Percentiles rank a stretch among this genome's conserved stretches.
These are phyloP conservation scores for Sinella curviseta DNA, from an alignment of 1,140 invertebrate genomes.

Conservation along the genomic window DNA sequence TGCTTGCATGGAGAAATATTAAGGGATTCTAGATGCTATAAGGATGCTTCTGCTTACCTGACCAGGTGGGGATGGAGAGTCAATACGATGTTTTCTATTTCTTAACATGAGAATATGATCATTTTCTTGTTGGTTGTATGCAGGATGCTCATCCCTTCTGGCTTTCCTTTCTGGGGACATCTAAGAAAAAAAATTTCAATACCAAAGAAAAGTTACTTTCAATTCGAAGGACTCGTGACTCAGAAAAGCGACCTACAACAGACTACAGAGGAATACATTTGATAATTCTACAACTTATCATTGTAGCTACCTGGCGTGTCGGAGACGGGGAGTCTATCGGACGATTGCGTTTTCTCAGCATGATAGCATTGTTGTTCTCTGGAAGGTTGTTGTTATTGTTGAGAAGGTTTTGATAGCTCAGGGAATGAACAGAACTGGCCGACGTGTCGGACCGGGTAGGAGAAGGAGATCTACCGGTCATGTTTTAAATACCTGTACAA, in stretches of 20 bases:
- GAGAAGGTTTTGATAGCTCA: background rate
- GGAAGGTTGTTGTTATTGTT: conserved; percentile 1
- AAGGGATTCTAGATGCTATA: background rate
- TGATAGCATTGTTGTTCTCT: background rate
- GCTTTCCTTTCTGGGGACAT: background rate
- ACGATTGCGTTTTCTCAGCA: background rate
- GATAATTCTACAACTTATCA: no score
- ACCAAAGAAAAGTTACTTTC: no score
- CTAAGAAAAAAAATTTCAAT: no score
- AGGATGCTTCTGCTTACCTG: no score
- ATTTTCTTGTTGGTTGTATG: background rate
- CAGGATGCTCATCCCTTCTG: background rate
- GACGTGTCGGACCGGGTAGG: background rate
- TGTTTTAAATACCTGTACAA: background rate
- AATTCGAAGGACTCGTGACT: no score
- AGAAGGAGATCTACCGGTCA: background rate
- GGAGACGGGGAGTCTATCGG: background rate
- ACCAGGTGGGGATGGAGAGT: background rate
- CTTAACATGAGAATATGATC: background rate
- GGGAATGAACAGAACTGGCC: background rate
- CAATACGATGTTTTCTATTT: background rate
- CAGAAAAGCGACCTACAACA: no score
- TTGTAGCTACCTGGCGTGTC: background rate
- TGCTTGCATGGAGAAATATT: no score
- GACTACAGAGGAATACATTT: no score